Evolutionary conservation across 2,797 vertebrate genomes (phyloP), one percentile per base, ranked within the genome.

Genomic region (Pseudochirops cupreus): DNA sequence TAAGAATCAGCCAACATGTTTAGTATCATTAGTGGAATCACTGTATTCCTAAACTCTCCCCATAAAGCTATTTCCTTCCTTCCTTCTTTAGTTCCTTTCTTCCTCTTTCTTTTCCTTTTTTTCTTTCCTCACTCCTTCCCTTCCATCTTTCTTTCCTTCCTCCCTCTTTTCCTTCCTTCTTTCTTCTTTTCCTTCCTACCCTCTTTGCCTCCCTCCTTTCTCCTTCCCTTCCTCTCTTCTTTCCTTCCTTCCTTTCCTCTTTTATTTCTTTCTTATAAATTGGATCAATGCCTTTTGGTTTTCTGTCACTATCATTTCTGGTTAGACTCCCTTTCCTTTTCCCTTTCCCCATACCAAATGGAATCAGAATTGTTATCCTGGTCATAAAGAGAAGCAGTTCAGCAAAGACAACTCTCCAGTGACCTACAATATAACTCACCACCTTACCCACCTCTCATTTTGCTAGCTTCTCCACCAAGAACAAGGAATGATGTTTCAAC

Each of bases 1-100:
- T 28, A 67, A 67, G 62, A 67, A n/a, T 67, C 14, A n/a, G 18
- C 13, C 94, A 74, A 46, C 11, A 56, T 53, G n/a, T 87, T 96
- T 92, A 58, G 67, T 82, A 90, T 95, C 56, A 62, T 57, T 90
- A 58, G 54, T 1, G 74, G 59, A 93, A 92, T 89, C 13, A 93
- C 24, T 93, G 59, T 56, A 67, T 94, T 95, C 13, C 56, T 92
- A 11, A 57, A 50, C 74, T 33, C n/a, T 53, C 39, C 92, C 53
- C 54, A 53, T 67, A n/a, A 92, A 53, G 46, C 91, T 12, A 52
- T 57, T 74, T 33, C 13, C 33, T 67, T 67, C 62, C 58, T 58
- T 58, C 9, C 62, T 67, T n/a, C 31, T 33, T 67, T 67, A n/a
- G 31, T 67, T 33, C 31, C 31, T n/a, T 67, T 67, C 62, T 67